Base-by-base conservation (phyloP, 1,140 invertebrate genomes). In the Anastrepha ludens region DNA sequence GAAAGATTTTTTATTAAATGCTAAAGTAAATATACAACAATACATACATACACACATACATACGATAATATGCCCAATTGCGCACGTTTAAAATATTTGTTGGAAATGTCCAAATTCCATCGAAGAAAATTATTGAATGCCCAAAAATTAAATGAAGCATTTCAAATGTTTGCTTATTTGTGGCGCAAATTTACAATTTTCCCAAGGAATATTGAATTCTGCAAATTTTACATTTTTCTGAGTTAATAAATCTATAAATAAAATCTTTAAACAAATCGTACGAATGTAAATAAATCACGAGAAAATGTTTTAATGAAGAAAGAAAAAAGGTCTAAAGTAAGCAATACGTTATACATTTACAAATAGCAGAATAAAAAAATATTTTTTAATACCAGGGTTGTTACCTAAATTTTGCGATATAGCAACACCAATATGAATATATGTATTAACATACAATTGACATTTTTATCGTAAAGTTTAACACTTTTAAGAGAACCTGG, bases 221-320 rank as follows among this genome's bases (percentile, higher is more conserved):
- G 67, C 67, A 74, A 74, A 74, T 74, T 74, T 44, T 44, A 74
- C 39, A 74, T 74, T 15, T 15, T 11, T 44, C 44, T 74, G 41
- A 74, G 67, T 74, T 47, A 74, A 74, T 74, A 74, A 74, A 74
- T 74, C 67, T 74, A 74, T 47, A 74, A 74, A 74, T 74, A 47
- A 44, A 44, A 44, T 17, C 44, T 74, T 74, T 74, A 74, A 74
- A 47, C 67, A 74, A 74, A 41, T 74, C 39, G 2, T 74, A 7
- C 67, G 17, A 47, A 74, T 44, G 44, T 74, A 74, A 74, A 74
- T 74, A 74, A 74, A 15, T 74, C 41, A 74, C 41, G 67, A 9
- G 29, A 7, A 2, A 44, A 15, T 74, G 44, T 74, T 47, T 39
- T 5, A 13, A 39, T 39, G 39, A 41, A n/a, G 11, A 67, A 74